A percentile compares a stretch with the other conserved stretches of the same genome.
Conservation (phyloP, 2,888 invertebrate genomes). For the Pocota personata region DNA sequence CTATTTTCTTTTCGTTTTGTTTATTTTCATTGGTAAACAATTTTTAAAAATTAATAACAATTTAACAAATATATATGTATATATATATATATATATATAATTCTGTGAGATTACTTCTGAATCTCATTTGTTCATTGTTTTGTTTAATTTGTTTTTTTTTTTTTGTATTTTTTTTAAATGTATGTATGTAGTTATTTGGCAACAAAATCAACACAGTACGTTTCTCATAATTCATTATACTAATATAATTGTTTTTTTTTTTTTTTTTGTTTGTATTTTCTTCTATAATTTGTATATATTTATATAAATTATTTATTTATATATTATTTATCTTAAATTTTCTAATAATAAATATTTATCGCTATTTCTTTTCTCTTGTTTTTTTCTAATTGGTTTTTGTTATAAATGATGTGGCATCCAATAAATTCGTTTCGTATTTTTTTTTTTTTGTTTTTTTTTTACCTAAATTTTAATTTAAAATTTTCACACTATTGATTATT, state of each 20-base stretch:
- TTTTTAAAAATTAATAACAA: slow-evolving; percentile 74
- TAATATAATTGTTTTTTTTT: slow-evolving; percentile 40
- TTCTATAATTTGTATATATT: slow-evolving; percentile 64
- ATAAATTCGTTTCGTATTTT: slow-evolving; percentile 82
- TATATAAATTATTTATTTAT: slow-evolving; percentile 72
- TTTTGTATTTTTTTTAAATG: slow-evolving; percentile 32
- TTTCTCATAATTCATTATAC: slow-evolving; percentile 75
- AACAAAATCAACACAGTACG: slow-evolving; percentile 83
- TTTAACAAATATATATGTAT: slow-evolving; percentile 74
- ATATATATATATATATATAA: slow-evolving; percentile 64
- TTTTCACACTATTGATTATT: slow-evolving; percentile 77
- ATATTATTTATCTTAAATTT: slow-evolving; percentile 75
- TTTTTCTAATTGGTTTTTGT: slow-evolving; percentile 60
- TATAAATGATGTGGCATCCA: slow-evolving; percentile 83
- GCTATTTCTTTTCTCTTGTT: slow-evolving; percentile 75
- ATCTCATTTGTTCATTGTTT: slow-evolving; percentile 72
- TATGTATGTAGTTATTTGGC: slow-evolving; percentile 78
- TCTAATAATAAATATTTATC: slow-evolving; percentile 51
- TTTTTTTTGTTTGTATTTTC: slow-evolving; percentile 33
- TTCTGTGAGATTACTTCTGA: slow-evolving; percentile 60
- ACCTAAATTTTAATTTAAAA: slow-evolving; percentile 26
- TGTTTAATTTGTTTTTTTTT: slow-evolving; percentile 39
- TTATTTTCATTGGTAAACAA: slow-evolving; percentile 40
- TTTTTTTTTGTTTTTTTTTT: slow-evolving; percentile 71
- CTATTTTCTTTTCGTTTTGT: slow-evolving; percentile 20